Base-by-base conservation (phyloP, 2,888 invertebrate species). In the Rhagonycha lutea region DNA sequence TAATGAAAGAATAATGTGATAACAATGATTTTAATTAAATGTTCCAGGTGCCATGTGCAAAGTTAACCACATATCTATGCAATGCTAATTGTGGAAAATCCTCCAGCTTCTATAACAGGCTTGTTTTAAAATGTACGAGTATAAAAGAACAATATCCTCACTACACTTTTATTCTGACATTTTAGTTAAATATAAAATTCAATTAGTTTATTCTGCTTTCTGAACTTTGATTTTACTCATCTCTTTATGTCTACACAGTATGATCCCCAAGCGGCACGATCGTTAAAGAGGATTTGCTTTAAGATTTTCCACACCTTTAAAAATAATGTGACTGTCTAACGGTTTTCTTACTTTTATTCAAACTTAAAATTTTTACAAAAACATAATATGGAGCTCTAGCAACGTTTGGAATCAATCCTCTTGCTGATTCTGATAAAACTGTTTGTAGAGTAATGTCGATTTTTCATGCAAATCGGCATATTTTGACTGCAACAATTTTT, bases 401-500 rank as follows among this genome's bases (percentile, higher is more conserved):
- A 28, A 28, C 7, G 8, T 28, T 28, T 28, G 9, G 9, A 28
- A 28, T 9, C 28, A 28, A 8, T 28, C 9, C 8, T 28, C 8
- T 28, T 28, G 28, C 9, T 7, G 9, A 28, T 28, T 2, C 8
- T 28, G 28, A 2, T 7, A 1, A 28, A 28, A 28, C 28, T 9
- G 9, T 8, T 8, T 8, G 28, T 28, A 28, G 28, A 28, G 28
- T 9, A 28, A 8, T 8, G 2, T 9, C 8, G 9, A 26, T 26
- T 26, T 26, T 7, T 26, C 26, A 4, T 94, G 92, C 0, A 98
- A 89, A 78, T 94, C 92, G 0, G 94, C 92, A 86, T 94, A 99
- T 82, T 92, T 92, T 78, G 91, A 91, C 89, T 99, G 99, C 68
- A 99, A 89, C 75, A 92, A 92, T 82, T 94, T 95, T 86, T 99